These are phyloP conservation scores for Lochmaea capreae DNA, from an alignment of 2,888 invertebrate genomes.

Conservation along the genomic window DNA sequence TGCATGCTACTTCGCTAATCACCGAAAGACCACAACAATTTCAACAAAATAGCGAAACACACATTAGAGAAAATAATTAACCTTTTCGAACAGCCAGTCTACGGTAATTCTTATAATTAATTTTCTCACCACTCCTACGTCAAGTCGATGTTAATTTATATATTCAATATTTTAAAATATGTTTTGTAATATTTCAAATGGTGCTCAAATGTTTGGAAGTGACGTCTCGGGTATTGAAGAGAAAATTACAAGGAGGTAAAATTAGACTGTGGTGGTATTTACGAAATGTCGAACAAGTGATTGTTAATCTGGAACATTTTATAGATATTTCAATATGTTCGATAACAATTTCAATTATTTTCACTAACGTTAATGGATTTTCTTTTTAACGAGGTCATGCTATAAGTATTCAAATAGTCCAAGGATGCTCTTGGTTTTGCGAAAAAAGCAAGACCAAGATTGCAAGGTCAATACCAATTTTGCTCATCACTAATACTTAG, in stretches of 20 bases:
- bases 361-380: not conserved
- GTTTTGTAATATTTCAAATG: conserved; percentile 24
- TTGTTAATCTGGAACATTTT: not conserved
- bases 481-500: too few relatives aligned
- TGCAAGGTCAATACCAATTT: too few relatives aligned
- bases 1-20: conserved; percentile 12
- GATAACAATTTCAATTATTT: not conserved
- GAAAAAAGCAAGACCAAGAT: too few relatives aligned
- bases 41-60: conserved; percentile 24
- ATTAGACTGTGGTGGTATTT: conserved; percentile 13
- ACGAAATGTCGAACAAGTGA: conserved; percentile 3
- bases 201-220: conserved; percentile 16
- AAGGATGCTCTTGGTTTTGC: too few relatives aligned
- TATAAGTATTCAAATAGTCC: too few relatives aligned
- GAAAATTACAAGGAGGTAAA: not conserved
- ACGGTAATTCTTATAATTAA: conserved; percentile 29
- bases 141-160: conserved; percentile 26
- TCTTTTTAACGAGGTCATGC: not conserved
- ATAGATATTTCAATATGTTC: not conserved
- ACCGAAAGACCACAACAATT: conserved; percentile 15
- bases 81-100: conserved; percentile 15
- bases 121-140: conserved; percentile 24
- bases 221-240: conserved; percentile 6
- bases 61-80: conserved; percentile 28
- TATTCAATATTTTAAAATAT: conserved; percentile 29